phyloP scores from a whole-genome alignment of 2,113 vertebrate genomes.

The Sarotherodon lohbergeri region DNA sequence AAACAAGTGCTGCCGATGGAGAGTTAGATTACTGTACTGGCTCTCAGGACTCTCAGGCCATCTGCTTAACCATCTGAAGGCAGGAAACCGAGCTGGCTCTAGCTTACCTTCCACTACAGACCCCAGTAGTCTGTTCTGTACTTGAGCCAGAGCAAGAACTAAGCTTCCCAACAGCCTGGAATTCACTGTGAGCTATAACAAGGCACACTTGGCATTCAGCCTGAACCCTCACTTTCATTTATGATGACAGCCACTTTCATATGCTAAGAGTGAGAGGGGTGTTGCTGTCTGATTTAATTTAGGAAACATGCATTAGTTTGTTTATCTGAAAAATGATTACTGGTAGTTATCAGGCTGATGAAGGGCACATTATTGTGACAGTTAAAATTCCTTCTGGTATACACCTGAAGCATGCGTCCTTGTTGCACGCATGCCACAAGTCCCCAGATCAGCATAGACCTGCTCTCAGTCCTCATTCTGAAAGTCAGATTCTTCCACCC shows the following conservation, averaged over 20 bases:
- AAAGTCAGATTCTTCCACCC: background rate
- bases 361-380: background rate
- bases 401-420: background rate
- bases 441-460: background rate
- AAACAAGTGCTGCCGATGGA: background rate
- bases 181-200: slow-evolving; percentile 9
- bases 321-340: background rate
- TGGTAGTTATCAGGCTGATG: background rate
- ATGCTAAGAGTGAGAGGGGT: background rate
- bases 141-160: slow-evolving; percentile 21
- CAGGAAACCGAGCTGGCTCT: slow-evolving; percentile 37
- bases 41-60: slow-evolving; percentile 50
- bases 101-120: slow-evolving; percentile 5
- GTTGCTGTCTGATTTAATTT: slow-evolving; percentile 1
- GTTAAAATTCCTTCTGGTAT: background rate
- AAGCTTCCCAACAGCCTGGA: slow-evolving; percentile 27
- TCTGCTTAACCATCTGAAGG: slow-evolving; percentile 68
- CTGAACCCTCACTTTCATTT: slow-evolving; percentile 21
- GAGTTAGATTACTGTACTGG: slow-evolving; percentile 3
- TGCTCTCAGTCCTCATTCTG: background rate
- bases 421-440: background rate
- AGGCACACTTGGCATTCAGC: background rate
- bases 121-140: slow-evolving; percentile 2
- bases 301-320: background rate
- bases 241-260: slow-evolving; percentile 35